phyloP scores from a whole-genome alignment of 2,113 vertebrate genomes.

The Ibidorhyncha struthersii region DNA sequence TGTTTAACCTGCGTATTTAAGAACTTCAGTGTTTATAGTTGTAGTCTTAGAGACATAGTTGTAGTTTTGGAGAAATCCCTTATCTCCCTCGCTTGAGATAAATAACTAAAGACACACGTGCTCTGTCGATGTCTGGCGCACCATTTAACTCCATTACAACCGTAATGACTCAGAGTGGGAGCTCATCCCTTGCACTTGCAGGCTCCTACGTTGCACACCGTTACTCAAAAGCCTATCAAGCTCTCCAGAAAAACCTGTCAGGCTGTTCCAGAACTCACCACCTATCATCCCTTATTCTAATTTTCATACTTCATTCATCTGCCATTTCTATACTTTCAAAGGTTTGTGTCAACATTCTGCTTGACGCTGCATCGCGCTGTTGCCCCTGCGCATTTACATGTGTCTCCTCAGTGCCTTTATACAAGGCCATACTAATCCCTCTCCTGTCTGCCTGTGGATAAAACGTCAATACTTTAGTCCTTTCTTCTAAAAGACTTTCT shows the following conservation, averaged over 20 bases:
- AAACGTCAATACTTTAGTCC: not conserved
- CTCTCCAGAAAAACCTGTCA: not conserved
- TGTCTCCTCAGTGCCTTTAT: not conserved
- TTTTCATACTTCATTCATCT: fast-evolving
- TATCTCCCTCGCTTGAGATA: not conserved
- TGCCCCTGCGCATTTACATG: too few relatives aligned
- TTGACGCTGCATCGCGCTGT: not conserved
- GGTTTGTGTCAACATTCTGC: not conserved
- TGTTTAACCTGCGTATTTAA: fast-evolving
- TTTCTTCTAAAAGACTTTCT: not conserved
- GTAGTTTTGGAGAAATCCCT: not conserved
- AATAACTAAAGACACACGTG: fast-evolving
- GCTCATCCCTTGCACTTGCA: fast-evolving
- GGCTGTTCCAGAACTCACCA: not conserved
- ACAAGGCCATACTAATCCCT: fast-evolving
- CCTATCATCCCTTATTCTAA: not conserved
- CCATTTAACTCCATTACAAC: fast-evolving
- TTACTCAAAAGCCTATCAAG: too few relatives aligned
- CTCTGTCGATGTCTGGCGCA: fast-evolving
- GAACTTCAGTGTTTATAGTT: fast-evolving
- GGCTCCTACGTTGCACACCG: fast-evolving
- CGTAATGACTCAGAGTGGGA: not conserved
- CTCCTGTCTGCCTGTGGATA: not conserved
- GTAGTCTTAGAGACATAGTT: fast-evolving
- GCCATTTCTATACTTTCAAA: not conserved